Conservation (phyloP, 1,140 invertebrate species). For the Stenopsyche tienmushanensis region DNA sequence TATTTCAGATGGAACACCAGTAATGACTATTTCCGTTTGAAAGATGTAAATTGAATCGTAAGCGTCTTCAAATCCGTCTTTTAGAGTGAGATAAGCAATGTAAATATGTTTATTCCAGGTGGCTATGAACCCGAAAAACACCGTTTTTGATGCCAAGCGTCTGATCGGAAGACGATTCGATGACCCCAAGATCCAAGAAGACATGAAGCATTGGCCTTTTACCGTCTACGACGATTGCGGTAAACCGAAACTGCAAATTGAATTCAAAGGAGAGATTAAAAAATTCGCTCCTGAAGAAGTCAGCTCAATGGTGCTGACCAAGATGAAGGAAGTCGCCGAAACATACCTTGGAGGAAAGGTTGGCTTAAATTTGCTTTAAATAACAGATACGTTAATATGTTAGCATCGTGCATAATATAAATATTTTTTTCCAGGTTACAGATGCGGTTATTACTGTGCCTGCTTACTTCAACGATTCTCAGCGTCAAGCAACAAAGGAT, state of each 20-base stretch:
- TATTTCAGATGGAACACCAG: neutral
- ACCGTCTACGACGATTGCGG: slow-evolving; percentile 65
- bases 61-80: neutral
- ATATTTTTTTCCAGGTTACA: slow-evolving; percentile 47
- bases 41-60: too few species aligned
- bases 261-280: slow-evolving; percentile 76
- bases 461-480: slow-evolving; percentile 67
- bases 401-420: slow-evolving; percentile 42
- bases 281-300: slow-evolving; percentile 83
- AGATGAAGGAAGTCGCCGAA: slow-evolving; percentile 71
- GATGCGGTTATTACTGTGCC: slow-evolving; percentile 73
- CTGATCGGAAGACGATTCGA: slow-evolving; percentile 76
- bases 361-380: neutral
- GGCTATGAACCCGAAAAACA: slow-evolving; percentile 84
- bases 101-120: slow-evolving; percentile 55
- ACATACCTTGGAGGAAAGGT: slow-evolving; percentile 58
- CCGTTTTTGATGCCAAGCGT: slow-evolving; percentile 82
- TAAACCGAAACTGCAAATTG: slow-evolving; percentile 75
- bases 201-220: slow-evolving; percentile 82
- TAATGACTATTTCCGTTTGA: neutral
- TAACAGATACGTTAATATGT: neutral
- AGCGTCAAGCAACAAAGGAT: slow-evolving; percentile 71
- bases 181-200: slow-evolving; percentile 72
- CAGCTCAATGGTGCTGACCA: slow-evolving; percentile 81
- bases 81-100: neutral